A percentile compares a stretch with the other conserved stretches of the same genome.
Evolutionary conservation across 2,888 invertebrate genomes (phyloP).

Genomic region (Caradrina kadenii): DNA sequence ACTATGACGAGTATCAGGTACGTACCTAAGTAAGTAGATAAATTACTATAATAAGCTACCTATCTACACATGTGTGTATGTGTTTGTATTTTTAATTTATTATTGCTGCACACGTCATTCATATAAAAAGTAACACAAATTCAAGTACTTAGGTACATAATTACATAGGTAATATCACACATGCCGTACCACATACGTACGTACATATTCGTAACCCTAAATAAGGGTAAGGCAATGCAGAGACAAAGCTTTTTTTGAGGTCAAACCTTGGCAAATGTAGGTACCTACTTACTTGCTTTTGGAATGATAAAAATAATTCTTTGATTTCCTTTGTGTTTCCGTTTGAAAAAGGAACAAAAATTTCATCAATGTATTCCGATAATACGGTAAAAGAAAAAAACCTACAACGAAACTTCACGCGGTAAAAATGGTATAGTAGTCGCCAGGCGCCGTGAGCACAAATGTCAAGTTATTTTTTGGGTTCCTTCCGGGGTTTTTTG

Average conservation of each 20-base stretch:
- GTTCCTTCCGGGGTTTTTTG: no score
- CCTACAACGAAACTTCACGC: not conserved
- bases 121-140: constrained; percentile 1
- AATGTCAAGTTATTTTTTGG: no score
- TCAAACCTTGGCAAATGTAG: constrained; percentile 27
- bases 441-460: no score
- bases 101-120: not conserved
- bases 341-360: constrained; percentile 4
- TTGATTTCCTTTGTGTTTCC: constrained; percentile 33
- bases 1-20: no score
- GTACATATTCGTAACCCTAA: not conserved
- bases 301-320: constrained; percentile 19
- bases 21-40: not conserved
- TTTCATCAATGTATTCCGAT: not conserved
- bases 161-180: not conserved
- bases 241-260: constrained; percentile 30
- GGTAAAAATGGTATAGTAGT: constrained; percentile 8
- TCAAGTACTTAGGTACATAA: not conserved
- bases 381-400: not conserved
- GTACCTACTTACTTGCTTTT: constrained; percentile 10
- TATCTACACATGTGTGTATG: not conserved
- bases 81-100: constrained; percentile 5
- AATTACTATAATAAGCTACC: not conserved
- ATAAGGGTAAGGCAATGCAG: not conserved
- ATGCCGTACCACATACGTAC: no score